These are phyloP conservation scores for Psilopsiagon aurifrons DNA, from an alignment of 2,113 vertebrate genomes.

Conservation along the genomic window DNA sequence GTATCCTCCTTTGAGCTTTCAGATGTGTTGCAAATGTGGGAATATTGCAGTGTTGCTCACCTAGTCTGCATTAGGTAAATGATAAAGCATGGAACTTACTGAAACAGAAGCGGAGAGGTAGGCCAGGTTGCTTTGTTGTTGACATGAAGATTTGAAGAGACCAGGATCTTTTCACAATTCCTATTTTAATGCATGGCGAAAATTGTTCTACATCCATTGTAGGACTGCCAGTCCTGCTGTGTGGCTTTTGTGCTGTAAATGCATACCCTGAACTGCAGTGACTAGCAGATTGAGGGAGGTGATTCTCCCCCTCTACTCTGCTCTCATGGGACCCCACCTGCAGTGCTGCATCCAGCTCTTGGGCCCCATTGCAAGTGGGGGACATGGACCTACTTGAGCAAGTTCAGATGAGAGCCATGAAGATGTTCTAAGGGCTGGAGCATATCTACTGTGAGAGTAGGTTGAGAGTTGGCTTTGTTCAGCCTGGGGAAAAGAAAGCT, in stretches of 20 bases:
- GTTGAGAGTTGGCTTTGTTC: background rate
- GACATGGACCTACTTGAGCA: background rate
- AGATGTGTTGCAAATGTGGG: background rate
- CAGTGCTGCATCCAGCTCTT: background rate
- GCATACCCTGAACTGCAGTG: background rate
- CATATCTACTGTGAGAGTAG: rapidly evolving
- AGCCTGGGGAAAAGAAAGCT: background rate
- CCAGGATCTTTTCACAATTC: background rate
- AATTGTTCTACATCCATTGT: background rate
- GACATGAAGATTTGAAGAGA: background rate
- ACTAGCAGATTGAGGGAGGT: rapidly evolving
- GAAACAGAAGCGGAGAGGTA: background rate
- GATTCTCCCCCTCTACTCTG: background rate
- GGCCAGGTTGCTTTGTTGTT: background rate
- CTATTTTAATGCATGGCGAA: background rate
- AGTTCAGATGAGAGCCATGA: background rate
- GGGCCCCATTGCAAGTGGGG: too few species aligned
- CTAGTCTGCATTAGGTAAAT: background rate
- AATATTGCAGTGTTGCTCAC: background rate
- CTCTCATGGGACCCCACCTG: background rate
- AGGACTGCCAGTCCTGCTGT: background rate
- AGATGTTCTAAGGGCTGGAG: background rate
- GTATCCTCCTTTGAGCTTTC: background rate
- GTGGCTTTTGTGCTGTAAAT: background rate
- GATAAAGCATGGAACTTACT: background rate